Evolutionary conservation across 2,113 vertebrate species (phyloP).

Genomic region (Onychostoma macrolepis): DNA sequence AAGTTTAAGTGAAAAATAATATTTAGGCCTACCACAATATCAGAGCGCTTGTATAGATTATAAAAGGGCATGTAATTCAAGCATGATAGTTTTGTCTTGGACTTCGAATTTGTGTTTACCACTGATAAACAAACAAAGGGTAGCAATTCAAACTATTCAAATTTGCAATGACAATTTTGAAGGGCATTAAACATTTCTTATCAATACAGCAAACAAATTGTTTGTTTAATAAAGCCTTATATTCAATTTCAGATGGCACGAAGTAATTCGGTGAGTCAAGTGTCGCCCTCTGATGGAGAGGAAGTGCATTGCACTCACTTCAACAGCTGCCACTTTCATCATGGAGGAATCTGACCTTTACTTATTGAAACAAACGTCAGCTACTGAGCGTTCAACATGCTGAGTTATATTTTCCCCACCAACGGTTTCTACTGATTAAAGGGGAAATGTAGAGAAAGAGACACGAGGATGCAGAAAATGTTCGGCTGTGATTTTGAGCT

Average conservation of each 20-base stretch:
- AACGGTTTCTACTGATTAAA: conserved; percentile 29
- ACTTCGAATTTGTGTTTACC: background rate
- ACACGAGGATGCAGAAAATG: background rate
- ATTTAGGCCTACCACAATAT: background rate
- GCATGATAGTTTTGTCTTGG: background rate
- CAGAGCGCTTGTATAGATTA: background rate
- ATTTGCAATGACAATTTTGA: background rate
- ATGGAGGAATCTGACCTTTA: conserved; percentile 55
- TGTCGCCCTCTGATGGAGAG: conserved; percentile 13
- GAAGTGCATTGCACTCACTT: background rate
- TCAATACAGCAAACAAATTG: background rate
- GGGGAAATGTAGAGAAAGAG: background rate
- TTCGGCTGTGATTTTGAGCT: background rate
- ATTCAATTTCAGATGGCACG: background rate
- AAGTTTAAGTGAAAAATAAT: background rate
- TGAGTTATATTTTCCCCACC: conserved; percentile 55
- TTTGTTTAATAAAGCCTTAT: background rate
- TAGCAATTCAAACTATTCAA: too few species aligned
- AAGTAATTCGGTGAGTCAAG: background rate
- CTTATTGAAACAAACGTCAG: conserved; percentile 1
- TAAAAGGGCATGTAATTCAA: background rate
- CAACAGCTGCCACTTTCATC: conserved; percentile 33
- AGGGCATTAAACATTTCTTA: background rate
- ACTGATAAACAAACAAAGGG: background rate
- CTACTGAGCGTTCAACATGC: conserved; percentile 34